Evolutionary conservation across 2,888 invertebrate species (phyloP), one percentile per base, ranked within the genome.

Genomic region (Drosophila trichaetosa): DNA sequence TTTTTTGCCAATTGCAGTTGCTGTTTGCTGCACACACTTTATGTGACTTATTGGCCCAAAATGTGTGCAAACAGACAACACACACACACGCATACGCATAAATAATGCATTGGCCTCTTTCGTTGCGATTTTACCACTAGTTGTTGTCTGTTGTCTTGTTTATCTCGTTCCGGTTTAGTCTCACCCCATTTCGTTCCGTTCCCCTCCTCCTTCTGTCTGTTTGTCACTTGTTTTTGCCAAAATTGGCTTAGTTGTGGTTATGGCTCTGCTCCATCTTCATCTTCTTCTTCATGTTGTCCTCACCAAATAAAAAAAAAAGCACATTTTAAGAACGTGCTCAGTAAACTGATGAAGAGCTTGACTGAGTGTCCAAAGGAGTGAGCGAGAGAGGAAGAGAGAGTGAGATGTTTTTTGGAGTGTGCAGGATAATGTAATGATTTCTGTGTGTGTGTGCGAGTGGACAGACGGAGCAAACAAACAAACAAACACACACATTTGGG

Each of bases 211-310:
- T 4, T 65, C 54, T 73, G 74, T 70, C 72, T 86, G 83, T 81
- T 86, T 83, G 83, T 83, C 83, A 87, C 87, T 87, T 84, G 84
- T 84, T 84, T 84, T 84, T 83, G 84, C 84, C 84, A 87, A 84
- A 84, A 84, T 84, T 87, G 84, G 87, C 82, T 76, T 67, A 71
- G 69, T 78, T 82, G 83, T 73, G 87, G 84, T 84, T 86, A 83
- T 81, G 68, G 65, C 51, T 24, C 46, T 24, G 46, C 46, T 24
- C 46, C 54, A 36, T 54, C 54, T 16, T 56, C 53, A 63, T 31
- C 66, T 71, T 70, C 58, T 58, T 61, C 65, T 54, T 59, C 62
- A 24, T 53, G 16, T 56, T 71, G 29, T 75, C 1, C 70, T 69
- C 69, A 65, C 74, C 76, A 71, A 82, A 83, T 75, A 56, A 31